Evolutionary conservation across 2,888 invertebrate genomes (phyloP).

Genomic region (Volucella inflata): DNA sequence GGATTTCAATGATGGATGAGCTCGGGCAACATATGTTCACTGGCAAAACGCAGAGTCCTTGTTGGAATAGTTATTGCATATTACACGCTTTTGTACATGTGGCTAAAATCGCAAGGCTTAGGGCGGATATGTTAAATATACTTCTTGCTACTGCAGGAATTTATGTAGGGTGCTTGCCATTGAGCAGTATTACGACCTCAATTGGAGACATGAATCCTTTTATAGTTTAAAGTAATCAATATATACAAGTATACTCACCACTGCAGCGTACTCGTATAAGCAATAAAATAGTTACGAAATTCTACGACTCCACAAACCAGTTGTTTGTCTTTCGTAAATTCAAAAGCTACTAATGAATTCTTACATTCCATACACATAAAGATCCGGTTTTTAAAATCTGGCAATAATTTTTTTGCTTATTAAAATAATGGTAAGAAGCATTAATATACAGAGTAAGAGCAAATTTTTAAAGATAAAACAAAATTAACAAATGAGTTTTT

Average conservation of each 20-base stretch:
- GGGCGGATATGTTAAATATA: slow-evolving; percentile 14
- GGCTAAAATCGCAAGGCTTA: slow-evolving; percentile 18
- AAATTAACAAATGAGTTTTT: too few species aligned
- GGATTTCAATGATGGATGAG: slow-evolving; percentile 51
- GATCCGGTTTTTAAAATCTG: too few species aligned
- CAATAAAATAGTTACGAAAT: slow-evolving; percentile 6
- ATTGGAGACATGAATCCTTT: not conserved
- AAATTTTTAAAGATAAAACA: too few species aligned
- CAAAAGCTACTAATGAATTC: too few species aligned
- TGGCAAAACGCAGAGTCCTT: slow-evolving; percentile 51
- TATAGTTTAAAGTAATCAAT: not conserved
- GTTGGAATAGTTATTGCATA: slow-evolving; percentile 59
- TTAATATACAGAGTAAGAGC: too few species aligned
- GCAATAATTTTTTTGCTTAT: too few species aligned
- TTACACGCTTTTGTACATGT: slow-evolving; percentile 27
- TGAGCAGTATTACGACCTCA: slow-evolving; percentile 14
- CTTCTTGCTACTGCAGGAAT: slow-evolving; percentile 24
- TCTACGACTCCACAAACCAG: not conserved
- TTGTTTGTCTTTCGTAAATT: not conserved
- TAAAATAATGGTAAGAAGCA: too few species aligned
- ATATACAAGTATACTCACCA: not conserved
- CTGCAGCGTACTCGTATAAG: not conserved
- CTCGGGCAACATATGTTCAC: slow-evolving; percentile 42
- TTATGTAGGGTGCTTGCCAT: slow-evolving; percentile 15
- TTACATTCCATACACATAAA: not conserved